phyloP scores from a whole-genome alignment of 2,797 vertebrate species.

The Scolopax bukidnonensis region DNA sequence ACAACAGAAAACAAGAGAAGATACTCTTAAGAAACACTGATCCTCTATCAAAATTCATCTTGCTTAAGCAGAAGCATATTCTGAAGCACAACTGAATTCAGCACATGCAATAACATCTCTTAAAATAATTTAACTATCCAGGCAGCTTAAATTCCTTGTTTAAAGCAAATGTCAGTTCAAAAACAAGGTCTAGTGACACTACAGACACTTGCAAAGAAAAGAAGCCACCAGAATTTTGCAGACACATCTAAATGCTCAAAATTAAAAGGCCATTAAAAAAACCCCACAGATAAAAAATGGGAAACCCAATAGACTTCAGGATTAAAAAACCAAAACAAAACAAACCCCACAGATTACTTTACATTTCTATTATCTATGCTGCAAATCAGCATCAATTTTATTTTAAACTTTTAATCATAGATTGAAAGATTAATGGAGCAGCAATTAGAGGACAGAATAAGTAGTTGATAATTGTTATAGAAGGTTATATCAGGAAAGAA shows the following conservation, averaged over 20 bases:
- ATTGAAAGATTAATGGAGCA: neutral
- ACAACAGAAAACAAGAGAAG: neutral
- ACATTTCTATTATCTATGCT: neutral
- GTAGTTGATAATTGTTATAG: neutral
- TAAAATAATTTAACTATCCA: neutral
- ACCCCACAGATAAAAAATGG: too few relatives aligned
- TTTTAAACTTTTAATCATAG: neutral
- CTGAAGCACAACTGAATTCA: neutral
- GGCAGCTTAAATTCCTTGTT: neutral
- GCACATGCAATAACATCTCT: neutral
- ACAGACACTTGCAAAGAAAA: neutral
- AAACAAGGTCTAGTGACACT: neutral
- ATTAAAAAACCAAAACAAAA: neutral
- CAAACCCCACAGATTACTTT: neutral
- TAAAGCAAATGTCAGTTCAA: neutral
- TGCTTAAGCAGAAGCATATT: neutral
- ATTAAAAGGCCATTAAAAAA: neutral
- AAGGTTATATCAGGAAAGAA: neutral
- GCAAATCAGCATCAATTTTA: neutral
- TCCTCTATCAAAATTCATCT: neutral
- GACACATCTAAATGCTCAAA: neutral
- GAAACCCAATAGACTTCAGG: neutral
- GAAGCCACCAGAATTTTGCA: neutral
- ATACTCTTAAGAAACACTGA: neutral
- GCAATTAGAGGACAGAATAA: neutral